phyloP scores from a whole-genome alignment of 2,888 invertebrate species.

The Pediacus dermestoides region DNA sequence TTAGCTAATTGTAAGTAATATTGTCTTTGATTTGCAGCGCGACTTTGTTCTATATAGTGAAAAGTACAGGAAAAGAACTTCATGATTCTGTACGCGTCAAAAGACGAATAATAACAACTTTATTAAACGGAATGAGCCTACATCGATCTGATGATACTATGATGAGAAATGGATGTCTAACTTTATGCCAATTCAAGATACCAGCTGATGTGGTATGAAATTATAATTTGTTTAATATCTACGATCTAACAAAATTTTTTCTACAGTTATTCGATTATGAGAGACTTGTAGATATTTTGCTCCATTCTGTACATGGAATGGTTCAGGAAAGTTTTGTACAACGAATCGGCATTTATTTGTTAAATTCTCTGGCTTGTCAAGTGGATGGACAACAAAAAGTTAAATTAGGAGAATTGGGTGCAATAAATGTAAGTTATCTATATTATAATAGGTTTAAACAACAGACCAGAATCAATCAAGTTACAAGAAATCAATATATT shows the following conservation, averaged over 20 bases:
- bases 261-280: slow-evolving; percentile 85
- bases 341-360: slow-evolving; percentile 87
- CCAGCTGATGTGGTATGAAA: slow-evolving; percentile 87
- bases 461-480: no score
- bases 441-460: no score
- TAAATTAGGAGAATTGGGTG: slow-evolving; percentile 85
- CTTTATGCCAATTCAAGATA: slow-evolving; percentile 91
- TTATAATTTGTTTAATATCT: slow-evolving; percentile 11
- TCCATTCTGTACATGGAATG: slow-evolving; percentile 77
- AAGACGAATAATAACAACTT: slow-evolving; percentile 73
- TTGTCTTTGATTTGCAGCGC: slow-evolving; percentile 60
- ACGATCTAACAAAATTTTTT: slow-evolving; percentile 21
- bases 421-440: slow-evolving; percentile 77
- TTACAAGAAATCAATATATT: no score
- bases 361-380: slow-evolving; percentile 95
- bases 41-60: slow-evolving; percentile 90
- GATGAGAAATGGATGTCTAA: slow-evolving; percentile 95
- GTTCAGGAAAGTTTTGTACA: slow-evolving; percentile 90
- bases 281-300: slow-evolving; percentile 75
- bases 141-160: slow-evolving; percentile 85
- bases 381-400: slow-evolving; percentile 92
- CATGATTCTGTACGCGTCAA: slow-evolving; percentile 66
- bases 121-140: slow-evolving; percentile 85
- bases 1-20: slow-evolving; percentile 3
- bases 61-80: slow-evolving; percentile 76